Evolutionary conservation across 2,888 invertebrate genomes (phyloP).

Genomic region (Abscondita cerata): DNA sequence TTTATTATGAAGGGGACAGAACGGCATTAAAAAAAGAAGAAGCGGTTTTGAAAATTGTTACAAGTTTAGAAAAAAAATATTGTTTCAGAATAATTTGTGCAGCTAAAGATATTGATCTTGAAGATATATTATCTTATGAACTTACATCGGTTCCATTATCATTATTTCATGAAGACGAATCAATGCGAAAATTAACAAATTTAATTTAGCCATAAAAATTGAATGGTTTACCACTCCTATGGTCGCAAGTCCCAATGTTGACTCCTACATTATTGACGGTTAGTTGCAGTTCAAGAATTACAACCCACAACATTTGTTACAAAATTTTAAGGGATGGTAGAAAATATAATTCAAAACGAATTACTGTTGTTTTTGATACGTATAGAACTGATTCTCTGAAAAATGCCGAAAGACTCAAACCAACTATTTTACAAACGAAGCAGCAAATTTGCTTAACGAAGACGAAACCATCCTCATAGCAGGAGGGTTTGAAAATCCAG

Average conservation of each 20-base stretch:
- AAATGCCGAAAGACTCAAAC: neutral
- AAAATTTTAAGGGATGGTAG: neutral
- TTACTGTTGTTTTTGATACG: neutral
- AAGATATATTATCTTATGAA: constrained; percentile 28
- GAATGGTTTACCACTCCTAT: constrained; percentile 10
- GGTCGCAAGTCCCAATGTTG: neutral
- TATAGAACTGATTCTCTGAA: neutral
- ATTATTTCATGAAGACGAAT: constrained; percentile 32
- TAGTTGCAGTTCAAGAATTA: neutral
- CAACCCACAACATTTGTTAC: neutral
- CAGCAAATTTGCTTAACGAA: neutral
- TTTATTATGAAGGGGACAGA: no score
- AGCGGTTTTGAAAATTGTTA: constrained; percentile 12
- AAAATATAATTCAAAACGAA: neutral
- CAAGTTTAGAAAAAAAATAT: no score
- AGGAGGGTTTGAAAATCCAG: neutral
- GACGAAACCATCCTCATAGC: neutral
- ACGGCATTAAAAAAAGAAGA: constrained; percentile 20
- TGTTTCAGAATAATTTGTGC: no score
- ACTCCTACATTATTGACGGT: neutral
- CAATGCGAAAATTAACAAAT: constrained; percentile 29
- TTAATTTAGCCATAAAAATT: constrained; percentile 28
- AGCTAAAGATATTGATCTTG: constrained; percentile 22
- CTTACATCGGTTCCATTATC: constrained; percentile 19
- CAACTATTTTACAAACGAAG: no score